A percentile compares a stretch with the other conserved stretches of the same genome.
phyloP scores from a whole-genome alignment of 37 sponge, comb jelly and placozoan species.

The Sycon ciliatum region DNA sequence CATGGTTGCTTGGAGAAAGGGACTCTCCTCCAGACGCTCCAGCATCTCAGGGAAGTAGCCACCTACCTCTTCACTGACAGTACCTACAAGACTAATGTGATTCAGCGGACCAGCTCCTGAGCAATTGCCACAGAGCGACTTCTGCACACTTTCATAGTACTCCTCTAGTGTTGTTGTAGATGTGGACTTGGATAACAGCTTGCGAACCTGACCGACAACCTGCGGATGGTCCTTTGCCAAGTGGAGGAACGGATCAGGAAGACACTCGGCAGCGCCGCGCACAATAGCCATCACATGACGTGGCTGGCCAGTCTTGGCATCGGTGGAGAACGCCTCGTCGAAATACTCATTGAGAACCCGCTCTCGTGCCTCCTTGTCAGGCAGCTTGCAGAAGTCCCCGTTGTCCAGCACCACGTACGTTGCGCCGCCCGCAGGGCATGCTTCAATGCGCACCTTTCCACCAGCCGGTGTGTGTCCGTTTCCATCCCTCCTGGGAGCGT shows the following conservation, averaged over 20 bases:
- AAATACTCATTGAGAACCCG: too few relatives aligned
- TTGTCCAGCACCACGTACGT: too few relatives aligned
- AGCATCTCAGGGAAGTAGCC: constrained; percentile 45
- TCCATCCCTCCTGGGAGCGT: too few relatives aligned
- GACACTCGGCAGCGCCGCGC: constrained; percentile 41
- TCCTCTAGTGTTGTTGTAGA: constrained; percentile 51
- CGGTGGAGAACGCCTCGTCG: too few relatives aligned
- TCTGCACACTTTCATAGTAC: constrained; percentile 41
- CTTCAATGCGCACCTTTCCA: too few relatives aligned
- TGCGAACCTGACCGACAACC: constrained; percentile 38
- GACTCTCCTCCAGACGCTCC: constrained; percentile 54
- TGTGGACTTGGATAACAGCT: constrained; percentile 31
- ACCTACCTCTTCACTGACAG: constrained; percentile 76
- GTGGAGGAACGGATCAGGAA: constrained; percentile 66
- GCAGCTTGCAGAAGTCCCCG: too few relatives aligned
- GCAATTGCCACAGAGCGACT: constrained; percentile 42
- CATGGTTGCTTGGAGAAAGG: constrained; percentile 53
- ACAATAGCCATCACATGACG: constrained; percentile 74
- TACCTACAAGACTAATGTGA: constrained; percentile 76
- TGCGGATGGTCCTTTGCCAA: constrained; percentile 37
- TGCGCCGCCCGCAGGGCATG: too few relatives aligned
- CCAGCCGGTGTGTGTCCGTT: too few relatives aligned
- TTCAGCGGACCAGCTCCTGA: constrained; percentile 69
- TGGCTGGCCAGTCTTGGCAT: constrained; percentile 41
- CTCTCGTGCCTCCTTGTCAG: too few relatives aligned